These are phyloP conservation scores for Drosophila erecta DNA, from an alignment of 1,140 invertebrate genomes.

Conservation along the genomic window DNA sequence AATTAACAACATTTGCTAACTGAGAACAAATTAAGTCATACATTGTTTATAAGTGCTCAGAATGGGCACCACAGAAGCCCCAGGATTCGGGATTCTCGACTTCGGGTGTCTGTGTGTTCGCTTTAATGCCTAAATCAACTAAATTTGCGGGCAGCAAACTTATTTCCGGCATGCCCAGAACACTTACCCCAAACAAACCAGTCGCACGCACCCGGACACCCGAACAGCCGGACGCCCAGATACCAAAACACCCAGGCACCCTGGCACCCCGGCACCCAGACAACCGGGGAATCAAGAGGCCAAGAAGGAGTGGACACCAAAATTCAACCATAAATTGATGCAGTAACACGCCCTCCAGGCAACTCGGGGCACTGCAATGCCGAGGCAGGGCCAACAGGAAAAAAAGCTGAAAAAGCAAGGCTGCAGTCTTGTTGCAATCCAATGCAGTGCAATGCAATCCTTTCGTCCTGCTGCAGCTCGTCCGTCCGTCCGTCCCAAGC, in stretches of 20 bases:
- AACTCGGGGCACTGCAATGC: conserved; percentile 17
- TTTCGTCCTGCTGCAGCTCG: conserved; percentile 5
- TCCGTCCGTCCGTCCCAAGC: conserved; percentile 27
- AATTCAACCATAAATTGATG: conserved; percentile 82
- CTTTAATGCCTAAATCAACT: conserved; percentile 83
- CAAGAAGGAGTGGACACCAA: conserved; percentile 63
- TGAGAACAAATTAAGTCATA: conserved; percentile 81
- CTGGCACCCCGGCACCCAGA: conserved; percentile 13
- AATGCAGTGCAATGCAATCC: conserved; percentile 64
- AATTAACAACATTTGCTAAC: conserved; percentile 82
- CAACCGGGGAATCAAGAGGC: conserved; percentile 62
- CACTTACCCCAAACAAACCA: conserved; percentile 53
- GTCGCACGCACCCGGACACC: conserved; percentile 33
- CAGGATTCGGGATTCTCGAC: conserved; percentile 13
- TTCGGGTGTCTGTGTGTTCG: conserved; percentile 38
- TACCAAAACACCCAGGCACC: conserved; percentile 20
- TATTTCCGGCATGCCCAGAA: conserved; percentile 77
- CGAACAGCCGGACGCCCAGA: not conserved
- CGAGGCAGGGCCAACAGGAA: not conserved
- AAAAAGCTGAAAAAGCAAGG: conserved; percentile 15
- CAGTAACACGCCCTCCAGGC: conserved; percentile 66
- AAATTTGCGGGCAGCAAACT: conserved; percentile 82
- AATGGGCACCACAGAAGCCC: conserved; percentile 43
- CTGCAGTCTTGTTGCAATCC: conserved; percentile 44
- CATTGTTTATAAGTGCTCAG: conserved; percentile 78